Percentiles rank a stretch among this genome's conserved stretches.
Evolutionary conservation across 2,888 invertebrate species (phyloP).

Genomic region (Atethmia centrago): DNA sequence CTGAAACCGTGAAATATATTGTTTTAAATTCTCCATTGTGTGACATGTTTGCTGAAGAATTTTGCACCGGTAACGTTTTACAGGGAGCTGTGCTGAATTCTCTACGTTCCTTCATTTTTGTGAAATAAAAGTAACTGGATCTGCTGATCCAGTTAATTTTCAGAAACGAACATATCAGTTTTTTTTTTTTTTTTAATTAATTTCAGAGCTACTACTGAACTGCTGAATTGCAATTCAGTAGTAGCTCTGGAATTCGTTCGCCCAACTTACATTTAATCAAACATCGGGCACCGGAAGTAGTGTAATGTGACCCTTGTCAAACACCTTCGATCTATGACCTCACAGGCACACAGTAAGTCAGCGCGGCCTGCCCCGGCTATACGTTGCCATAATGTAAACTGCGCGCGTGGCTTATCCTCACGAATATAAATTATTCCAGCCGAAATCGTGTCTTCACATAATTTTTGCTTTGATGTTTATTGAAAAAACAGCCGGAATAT

Average conservation of each 20-base stretch:
- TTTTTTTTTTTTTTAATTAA: no score
- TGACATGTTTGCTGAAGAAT: slow-evolving; percentile 54
- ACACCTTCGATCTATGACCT: slow-evolving; percentile 70
- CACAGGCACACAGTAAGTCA: slow-evolving; percentile 52
- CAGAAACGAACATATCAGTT: no score
- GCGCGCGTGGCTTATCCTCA: slow-evolving; percentile 63
- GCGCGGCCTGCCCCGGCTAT: slow-evolving; percentile 25
- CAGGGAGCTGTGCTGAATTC: slow-evolving; percentile 28
- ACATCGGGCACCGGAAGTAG: slow-evolving; percentile 58
- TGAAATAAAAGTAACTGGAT: slow-evolving; percentile 31
- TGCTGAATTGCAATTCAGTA: slow-evolving; percentile 17
- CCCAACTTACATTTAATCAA: slow-evolving; percentile 54
- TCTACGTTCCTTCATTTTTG: slow-evolving; percentile 36
- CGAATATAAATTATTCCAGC: slow-evolving; percentile 61
- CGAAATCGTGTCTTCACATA: slow-evolving; percentile 68
- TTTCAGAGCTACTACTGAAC: no score
- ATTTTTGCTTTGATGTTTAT: slow-evolving; percentile 62
- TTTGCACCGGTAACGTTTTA: slow-evolving; percentile 33
- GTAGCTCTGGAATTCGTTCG: slow-evolving; percentile 56
- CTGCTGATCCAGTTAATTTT: no score
- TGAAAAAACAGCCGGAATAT: slow-evolving; percentile 36
- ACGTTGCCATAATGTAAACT: slow-evolving; percentile 63
- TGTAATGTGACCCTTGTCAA: slow-evolving; percentile 75
- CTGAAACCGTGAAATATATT: slow-evolving; percentile 48
- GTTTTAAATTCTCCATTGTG: slow-evolving; percentile 48